Evolutionary conservation across 1,140 invertebrate genomes (phyloP).

Genomic region (Pachypsylla venusta): DNA sequence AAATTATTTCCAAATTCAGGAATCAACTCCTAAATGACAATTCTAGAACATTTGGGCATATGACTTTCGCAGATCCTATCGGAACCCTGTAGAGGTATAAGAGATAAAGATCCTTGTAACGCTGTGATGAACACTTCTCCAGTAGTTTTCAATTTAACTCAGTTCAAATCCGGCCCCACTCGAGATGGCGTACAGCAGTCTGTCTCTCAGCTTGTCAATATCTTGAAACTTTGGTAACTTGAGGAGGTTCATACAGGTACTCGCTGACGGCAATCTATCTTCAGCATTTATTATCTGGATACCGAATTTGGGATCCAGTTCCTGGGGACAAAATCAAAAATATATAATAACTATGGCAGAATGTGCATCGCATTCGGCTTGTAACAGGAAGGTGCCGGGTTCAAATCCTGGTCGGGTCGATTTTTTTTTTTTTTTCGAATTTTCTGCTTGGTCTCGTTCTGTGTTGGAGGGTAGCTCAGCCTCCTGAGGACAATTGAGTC

Average conservation of each 20-base stretch:
- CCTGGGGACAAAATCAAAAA: constrained; percentile 38
- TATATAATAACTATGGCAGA: background rate
- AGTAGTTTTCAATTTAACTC: constrained; percentile 41
- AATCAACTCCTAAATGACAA: too few species aligned
- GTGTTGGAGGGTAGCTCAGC: too few species aligned
- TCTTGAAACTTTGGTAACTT: constrained; percentile 84
- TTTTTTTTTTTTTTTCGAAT: too few species aligned
- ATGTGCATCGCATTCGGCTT: background rate
- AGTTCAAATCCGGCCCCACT: constrained; percentile 91
- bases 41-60: too few species aligned
- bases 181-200: constrained; percentile 86
- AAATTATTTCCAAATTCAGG: too few species aligned
- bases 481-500: too few species aligned
- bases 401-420: constrained; percentile 18
- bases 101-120: too few species aligned
- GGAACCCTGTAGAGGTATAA: too few species aligned
- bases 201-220: constrained; percentile 58
- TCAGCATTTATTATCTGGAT: constrained; percentile 78
- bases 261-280: constrained; percentile 82
- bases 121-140: constrained; percentile 11
- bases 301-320: constrained; percentile 84
- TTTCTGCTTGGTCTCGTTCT: too few species aligned
- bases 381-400: background rate
- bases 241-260: constrained; percentile 94
- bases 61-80: too few species aligned